phyloP scores from a whole-genome alignment of 2,888 invertebrate genomes.

The Ferrisia virgata region DNA sequence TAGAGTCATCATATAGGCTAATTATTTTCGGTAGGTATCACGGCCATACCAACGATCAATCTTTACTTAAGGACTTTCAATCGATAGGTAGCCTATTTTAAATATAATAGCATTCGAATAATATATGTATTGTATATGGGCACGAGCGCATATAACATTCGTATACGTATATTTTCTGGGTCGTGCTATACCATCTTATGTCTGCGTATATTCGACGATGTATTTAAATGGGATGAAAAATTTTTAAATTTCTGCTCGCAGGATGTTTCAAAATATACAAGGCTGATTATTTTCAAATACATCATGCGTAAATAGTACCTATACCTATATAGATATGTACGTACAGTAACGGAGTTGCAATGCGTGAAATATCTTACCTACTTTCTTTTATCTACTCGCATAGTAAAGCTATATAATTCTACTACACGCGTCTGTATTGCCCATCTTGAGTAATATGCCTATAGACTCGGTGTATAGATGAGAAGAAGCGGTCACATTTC shows the following conservation, averaged over 20 bases:
- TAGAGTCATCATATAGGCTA: background rate
- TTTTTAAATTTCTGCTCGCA: background rate
- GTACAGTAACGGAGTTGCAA: background rate
- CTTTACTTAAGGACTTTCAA: background rate
- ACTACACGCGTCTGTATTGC: background rate
- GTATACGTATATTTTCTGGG: background rate
- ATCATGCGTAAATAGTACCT: background rate
- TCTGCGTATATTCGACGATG: background rate
- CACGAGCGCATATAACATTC: too few species aligned
- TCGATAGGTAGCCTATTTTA: background rate
- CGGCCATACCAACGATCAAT: background rate
- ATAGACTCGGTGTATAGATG: background rate
- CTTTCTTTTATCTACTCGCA: background rate
- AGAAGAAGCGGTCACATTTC: background rate
- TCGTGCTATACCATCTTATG: too few species aligned
- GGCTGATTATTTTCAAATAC: background rate
- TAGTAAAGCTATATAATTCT: background rate
- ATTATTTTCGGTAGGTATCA: background rate
- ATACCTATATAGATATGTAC: background rate
- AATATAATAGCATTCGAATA: too few species aligned
- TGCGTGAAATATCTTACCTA: conserved; percentile 5
- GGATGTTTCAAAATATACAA: background rate
- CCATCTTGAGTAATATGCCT: background rate
- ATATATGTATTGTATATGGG: too few species aligned
- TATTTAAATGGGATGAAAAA: background rate